Base-by-base conservation (phyloP, 2,888 invertebrate species). In the Amblyjoppa fuscipennis region DNA sequence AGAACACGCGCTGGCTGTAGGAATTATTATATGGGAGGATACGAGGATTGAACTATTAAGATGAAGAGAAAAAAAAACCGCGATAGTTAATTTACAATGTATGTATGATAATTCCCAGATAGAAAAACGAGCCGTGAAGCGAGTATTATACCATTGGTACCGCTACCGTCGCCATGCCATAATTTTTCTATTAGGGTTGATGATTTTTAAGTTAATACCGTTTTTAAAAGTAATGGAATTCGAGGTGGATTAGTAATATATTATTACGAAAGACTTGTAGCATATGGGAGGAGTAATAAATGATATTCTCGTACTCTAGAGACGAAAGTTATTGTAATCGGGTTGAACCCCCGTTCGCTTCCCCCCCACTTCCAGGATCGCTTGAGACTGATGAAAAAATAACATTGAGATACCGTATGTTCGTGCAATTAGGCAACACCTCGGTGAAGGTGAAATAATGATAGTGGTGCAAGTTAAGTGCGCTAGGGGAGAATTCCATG, bases 221-320 rank as follows among this genome's bases (percentile, higher is more conserved):
- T 81, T 77, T 73, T 80, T 69, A 81, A 73, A 38, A 61, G 45
- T 34, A 80, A 73, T 53, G 73, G 61, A 83, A 77, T 83, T 76
- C 76, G 80, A 76, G 53, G 73, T 74, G 73, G 64, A 75, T 74
- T 49, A 83, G 80, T 85, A 80, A 85, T 80, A 83, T 77, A 83
- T 81, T 83, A 83, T 86, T 83, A 86, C 80, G 80, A 80, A 83
- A 85, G 75, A 81, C 77, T 64, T 86, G 85, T 86, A 86, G 83
- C 81, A 84, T 84, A 86, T 79, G 82, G 73, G 68, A 87, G 80
- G 83, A 83, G 71, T 84, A 88, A 89, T 88, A 88, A 89, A 89
- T 84, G 81, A 88, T 89, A 88, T 89, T 87, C 87, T 89, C 85
- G 84, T 88, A 89, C 81, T 78, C 66, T 81, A 81, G 56, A 77